Base-by-base conservation (phyloP, 2,888 invertebrate species). In the Ectemnius cavifrons region DNA sequence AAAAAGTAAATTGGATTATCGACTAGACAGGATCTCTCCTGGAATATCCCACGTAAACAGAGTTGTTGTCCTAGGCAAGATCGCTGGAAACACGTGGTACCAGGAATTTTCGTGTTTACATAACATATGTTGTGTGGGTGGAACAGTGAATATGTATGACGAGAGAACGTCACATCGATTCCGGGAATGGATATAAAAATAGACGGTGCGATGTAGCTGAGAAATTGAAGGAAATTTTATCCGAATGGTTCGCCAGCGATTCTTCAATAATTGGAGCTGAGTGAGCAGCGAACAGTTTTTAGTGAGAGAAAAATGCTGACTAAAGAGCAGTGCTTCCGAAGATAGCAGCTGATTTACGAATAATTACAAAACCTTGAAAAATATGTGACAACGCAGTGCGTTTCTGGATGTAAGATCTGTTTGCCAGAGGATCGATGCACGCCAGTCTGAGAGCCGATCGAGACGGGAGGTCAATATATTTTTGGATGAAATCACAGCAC, bases 401-500 rank as follows among this genome's bases (percentile, higher is more conserved):
- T 4, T 23, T 1, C 37, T 37, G 5, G 16, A 6, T 5, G 16
- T 16, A 52, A 52, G 52, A 2, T 52, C 52, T 52, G 14, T 16
- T 52, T 16, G 16, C 52, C 14, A 13, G 52, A 14, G 52, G 16
- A 52, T 52, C 52, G 52, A 52, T 52, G 37, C n/a, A 60, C 2
- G 37, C 37, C 37, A 6, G 37, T 37, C 37, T 37, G 5, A 23
- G 60, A 27, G 60, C 13, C 13, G 28, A 65, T 63, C 16, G 60
- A 56, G 58, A 74, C 52, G 45, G 46, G 56, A 63, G 68, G 71
- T 69, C 67, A 60, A 67, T 46, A 57, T 75, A 70, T 75, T 71
- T 75, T 71, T 78, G 68, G 72, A 68, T 14, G 65, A 64, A 70
- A 68, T 71, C 73, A 61, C 67, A 58, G 49, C 16, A 46, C 5